Evolutionary conservation across 2,113 vertebrate genomes (phyloP), one percentile per base, ranked within the genome.

Genomic region (Amblyopsis rosae): DNA sequence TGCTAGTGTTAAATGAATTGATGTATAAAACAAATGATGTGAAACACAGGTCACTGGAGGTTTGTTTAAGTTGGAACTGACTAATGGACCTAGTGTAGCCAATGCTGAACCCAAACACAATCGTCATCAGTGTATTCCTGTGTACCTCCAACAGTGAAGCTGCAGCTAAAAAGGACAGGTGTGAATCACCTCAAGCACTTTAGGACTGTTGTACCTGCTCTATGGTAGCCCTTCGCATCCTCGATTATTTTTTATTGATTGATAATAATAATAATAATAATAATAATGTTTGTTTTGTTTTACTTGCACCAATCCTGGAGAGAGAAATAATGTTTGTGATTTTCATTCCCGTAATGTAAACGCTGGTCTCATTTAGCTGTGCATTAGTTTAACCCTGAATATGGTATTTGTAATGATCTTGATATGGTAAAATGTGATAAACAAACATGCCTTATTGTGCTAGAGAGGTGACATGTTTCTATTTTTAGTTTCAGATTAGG

Each of bases 391-490:
- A 19, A 46, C 59, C 56, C 65, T 1, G 0, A 17, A 62, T 26
- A 26, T 50, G 62, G 12, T 51, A 59, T n/a, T 51, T 66, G 63
- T 63, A 77, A 12, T 76, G 15, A 65, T 77, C 58, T 80, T 1
- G 69, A 73, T 84, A 70, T 75, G 72, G 78, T 79, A 80, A 71
- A 70, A 81, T 80, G 82, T 86, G 81, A 85, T 80, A 10, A 69
- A 58, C 86, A 87, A 67, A 67, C 77, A 85, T 91, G 89, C 88
- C 89, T 92, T 91, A 91, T 79, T 73, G 45, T 10, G 26, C 49
- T 74, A 50, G 50, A 79, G 65, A 81, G 45, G 51, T 57, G 47
- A 76, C 79, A 70, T 67, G 73, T 60, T 63, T 47, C 56, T 41
- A 41, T 41, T 41, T 41, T 41, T 5, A 41, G 1, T 41, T 41